Conservation (phyloP, 2,797 vertebrate species). For the Balearica regulorum region DNA sequence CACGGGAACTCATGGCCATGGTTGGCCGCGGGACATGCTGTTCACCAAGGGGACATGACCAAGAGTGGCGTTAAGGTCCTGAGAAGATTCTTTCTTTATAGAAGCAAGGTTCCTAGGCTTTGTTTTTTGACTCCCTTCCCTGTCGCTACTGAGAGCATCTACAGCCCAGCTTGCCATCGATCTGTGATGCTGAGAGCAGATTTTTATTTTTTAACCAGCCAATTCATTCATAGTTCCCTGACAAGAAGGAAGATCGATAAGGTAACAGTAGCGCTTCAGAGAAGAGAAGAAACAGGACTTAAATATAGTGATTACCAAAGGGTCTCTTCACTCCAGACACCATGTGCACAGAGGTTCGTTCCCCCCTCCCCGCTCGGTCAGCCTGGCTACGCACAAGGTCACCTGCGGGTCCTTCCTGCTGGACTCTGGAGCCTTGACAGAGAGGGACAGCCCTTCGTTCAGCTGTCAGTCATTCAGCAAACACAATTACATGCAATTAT, state of each 20-base stretch:
- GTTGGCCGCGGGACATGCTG: neutral
- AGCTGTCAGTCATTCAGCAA: neutral
- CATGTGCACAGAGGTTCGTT: accelerated
- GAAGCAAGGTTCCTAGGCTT: neutral
- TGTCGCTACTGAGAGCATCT: neutral
- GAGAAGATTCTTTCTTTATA: neutral
- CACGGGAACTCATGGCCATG: neutral
- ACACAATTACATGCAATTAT: neutral
- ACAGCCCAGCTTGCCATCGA: accelerated
- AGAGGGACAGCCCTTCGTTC: neutral
- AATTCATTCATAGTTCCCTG: neutral
- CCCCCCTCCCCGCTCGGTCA: neutral
- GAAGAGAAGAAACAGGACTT: neutral
- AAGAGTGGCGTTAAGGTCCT: accelerated
- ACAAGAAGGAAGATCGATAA: neutral
- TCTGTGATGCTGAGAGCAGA: accelerated
- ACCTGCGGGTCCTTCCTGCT: neutral
- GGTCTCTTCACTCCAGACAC: neutral
- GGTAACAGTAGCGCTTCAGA: neutral
- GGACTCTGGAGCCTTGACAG: neutral
- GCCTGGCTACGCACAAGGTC: neutral
- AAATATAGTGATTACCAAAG: neutral
- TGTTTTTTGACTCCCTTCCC: neutral
- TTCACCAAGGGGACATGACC: neutral
- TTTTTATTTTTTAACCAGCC: neutral